Evolutionary conservation across 2,113 vertebrate species (phyloP), one percentile per base, ranked within the genome.

Genomic region (Thamnaconus septentrionalis): DNA sequence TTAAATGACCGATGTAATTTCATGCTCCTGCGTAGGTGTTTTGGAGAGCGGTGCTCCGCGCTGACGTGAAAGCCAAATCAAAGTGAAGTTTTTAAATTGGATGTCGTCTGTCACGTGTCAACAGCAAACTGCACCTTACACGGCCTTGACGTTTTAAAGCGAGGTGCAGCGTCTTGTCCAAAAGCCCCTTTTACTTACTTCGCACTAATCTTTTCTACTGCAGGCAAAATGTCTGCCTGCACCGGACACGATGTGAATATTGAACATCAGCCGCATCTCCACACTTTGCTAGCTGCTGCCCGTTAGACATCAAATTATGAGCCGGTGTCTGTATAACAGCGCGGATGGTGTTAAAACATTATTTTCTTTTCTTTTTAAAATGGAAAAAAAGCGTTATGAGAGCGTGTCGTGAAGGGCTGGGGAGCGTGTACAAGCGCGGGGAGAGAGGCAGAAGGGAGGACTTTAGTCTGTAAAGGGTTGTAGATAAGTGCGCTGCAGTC

Each of bases 221-320:
- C 71, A 76, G 59, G 73, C 73, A 61, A 72, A 77, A 67, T 54
- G 59, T 77, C 71, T 61, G 75, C 68, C 57, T 59, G 68, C 59
- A 47, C 8, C 4, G 64, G 59, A 78, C 77, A 78, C 78, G 71
- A 73, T 59, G 67, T 58, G 76, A 81, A 78, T 73, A 73, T 84
- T 77, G 78, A 86, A 72, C 59, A 78, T 68, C 66, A 5, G 79
- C 62, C 59, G 79, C 72, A 47, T 79, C 59, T 78, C 68, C 61
- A 54, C 72, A 71, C 63, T 73, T 75, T 70, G 3, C 72, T 79
- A 31, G 84, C 76, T 72, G 46, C 75, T 50, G 55, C 54, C 69
- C 70, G 79, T 85, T 75, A 80, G 75, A 69, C 81, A 74, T 77
- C 69, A 56, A 75, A 66, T 75, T 64, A 39, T 63, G 58, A 71